phyloP scores from a whole-genome alignment of 1,140 invertebrate genomes.

The Stratiolaelaps scimitus region DNA sequence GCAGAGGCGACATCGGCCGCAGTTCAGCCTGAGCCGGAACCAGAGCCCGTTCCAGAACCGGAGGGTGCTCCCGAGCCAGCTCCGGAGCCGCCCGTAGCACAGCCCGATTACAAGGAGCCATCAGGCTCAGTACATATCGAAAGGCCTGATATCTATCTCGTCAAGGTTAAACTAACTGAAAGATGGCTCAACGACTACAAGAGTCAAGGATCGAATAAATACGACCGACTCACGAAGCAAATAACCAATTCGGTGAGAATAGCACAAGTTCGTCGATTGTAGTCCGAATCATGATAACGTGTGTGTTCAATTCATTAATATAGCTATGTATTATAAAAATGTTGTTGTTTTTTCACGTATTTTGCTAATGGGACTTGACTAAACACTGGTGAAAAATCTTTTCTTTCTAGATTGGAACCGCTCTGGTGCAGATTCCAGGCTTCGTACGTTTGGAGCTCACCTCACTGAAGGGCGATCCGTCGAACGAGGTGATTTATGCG shows the following conservation, averaged over 20 bases:
- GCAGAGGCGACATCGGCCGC: neutral
- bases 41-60: constrained; percentile 19
- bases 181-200: constrained; percentile 24
- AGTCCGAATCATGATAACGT: too few species aligned
- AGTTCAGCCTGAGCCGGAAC: neutral
- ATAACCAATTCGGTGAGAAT: constrained; percentile 13
- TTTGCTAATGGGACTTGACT: too few species aligned
- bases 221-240: constrained; percentile 26
- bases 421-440: constrained; percentile 9
- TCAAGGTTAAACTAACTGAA: constrained; percentile 26
- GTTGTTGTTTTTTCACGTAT: too few species aligned
- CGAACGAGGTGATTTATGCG: constrained; percentile 21
- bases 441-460: constrained; percentile 16
- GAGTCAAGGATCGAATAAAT: constrained; percentile 26
- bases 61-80: constrained; percentile 12
- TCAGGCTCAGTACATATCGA: constrained; percentile 15
- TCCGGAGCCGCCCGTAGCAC: constrained; percentile 9
- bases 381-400: neutral
- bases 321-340: too few species aligned
- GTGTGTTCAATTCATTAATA: too few species aligned
- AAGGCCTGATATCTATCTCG: constrained; percentile 7
- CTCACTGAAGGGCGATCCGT: constrained; percentile 21
- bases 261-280: too few species aligned
- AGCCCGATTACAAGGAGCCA: constrained; percentile 26
- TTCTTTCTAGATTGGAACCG: constrained; percentile 13